Evolutionary conservation across 2,113 vertebrate species (phyloP).

Genomic region (Carassius carassius): DNA sequence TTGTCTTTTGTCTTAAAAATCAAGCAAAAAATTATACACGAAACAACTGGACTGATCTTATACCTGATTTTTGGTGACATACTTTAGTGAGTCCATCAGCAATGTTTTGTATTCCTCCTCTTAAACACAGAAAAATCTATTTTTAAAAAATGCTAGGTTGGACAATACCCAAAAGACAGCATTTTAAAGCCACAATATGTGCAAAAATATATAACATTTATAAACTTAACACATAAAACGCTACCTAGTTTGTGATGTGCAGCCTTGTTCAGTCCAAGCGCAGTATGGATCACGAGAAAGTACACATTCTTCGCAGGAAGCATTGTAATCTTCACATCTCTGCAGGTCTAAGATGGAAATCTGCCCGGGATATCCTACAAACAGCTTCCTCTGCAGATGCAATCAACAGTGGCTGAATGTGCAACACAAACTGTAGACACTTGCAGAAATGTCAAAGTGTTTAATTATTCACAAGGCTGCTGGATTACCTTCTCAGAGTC

Average conservation of each 20-base stretch:
- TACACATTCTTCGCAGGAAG: slow-evolving; percentile 72
- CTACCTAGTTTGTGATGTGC: slow-evolving; percentile 64
- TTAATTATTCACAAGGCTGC: neutral
- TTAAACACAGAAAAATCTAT: slow-evolving; percentile 49
- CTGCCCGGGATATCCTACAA: slow-evolving; percentile 70
- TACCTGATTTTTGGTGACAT: slow-evolving; percentile 54
- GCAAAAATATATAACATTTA: neutral
- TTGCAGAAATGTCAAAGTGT: neutral
- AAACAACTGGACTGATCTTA: neutral
- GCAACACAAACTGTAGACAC: neutral
- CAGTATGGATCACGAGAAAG: slow-evolving; percentile 77
- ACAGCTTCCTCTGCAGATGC: slow-evolving; percentile 68
- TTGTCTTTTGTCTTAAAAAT: neutral
- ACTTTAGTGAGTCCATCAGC: slow-evolving; percentile 58
- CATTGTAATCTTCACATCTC: slow-evolving; percentile 67
- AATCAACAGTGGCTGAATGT: neutral
- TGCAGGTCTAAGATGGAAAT: slow-evolving; percentile 68
- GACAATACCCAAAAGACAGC: neutral
- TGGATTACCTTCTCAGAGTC: slow-evolving; percentile 68
- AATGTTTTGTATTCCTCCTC: slow-evolving; percentile 72
- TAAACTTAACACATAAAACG: slow-evolving; percentile 20
- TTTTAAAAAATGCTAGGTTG: neutral
- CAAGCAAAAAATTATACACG: neutral
- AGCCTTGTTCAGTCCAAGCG: slow-evolving; percentile 68
- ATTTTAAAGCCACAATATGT: neutral